A percentile compares a stretch with the other conserved stretches of the same genome.
Evolutionary conservation across 2,888 invertebrate species (phyloP).

Genomic region (Xylota segnis): DNA sequence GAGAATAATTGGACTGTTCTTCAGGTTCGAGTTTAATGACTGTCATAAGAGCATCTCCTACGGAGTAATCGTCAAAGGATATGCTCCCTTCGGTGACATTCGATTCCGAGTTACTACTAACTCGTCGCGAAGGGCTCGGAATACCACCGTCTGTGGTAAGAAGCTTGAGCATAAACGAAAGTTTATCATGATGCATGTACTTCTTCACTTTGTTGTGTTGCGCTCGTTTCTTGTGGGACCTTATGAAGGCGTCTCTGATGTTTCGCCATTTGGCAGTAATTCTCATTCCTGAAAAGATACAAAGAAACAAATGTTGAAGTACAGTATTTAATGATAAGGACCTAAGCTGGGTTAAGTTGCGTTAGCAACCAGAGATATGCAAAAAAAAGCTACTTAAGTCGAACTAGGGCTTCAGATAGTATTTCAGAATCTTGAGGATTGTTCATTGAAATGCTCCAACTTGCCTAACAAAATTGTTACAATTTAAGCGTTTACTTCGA

Average conservation of each 20-base stretch:
- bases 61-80: background rate
- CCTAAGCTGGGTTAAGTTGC: too few species aligned
- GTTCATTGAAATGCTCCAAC: too few species aligned
- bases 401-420: too few species aligned
- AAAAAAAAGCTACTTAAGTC: too few species aligned
- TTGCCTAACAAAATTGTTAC: too few species aligned
- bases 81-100: background rate
- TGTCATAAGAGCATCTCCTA: background rate
- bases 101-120: slow-evolving; percentile 17
- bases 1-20: background rate
- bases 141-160: background rate
- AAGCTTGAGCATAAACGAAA: slow-evolving; percentile 37
- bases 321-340: background rate
- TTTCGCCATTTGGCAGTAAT: slow-evolving; percentile 55
- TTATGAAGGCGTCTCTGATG: slow-evolving; percentile 46
- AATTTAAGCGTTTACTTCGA: too few species aligned
- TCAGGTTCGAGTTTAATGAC: slow-evolving; percentile 12
- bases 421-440: too few species aligned
- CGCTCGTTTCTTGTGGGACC: slow-evolving; percentile 29
- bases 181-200: slow-evolving; percentile 53
- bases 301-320: background rate
- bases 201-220: slow-evolving; percentile 27
- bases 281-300: slow-evolving; percentile 17
- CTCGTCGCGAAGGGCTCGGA: background rate
- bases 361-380: too few species aligned